Evolutionary conservation across 2,888 invertebrate species (phyloP), one percentile per base, ranked within the genome.

Genomic region (Odontocerum albicorne): DNA sequence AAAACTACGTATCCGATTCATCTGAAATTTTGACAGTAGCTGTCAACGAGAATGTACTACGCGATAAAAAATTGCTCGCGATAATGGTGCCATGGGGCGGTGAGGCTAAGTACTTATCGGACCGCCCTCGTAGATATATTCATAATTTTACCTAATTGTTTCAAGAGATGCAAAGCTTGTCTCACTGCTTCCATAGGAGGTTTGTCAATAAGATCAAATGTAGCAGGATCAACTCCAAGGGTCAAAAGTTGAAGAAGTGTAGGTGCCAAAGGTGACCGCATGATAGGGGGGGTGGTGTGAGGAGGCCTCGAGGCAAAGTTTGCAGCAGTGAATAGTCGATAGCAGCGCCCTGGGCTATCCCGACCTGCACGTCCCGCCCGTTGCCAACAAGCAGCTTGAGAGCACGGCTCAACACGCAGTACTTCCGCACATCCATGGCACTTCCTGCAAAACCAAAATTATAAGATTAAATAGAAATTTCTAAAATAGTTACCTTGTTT

Each of bases 361-460:
- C 97, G 83, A 15, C 96, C 96, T 8, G 96, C 95, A 62, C 97
- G 81, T 0, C 97, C 97, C 8, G 92, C 86, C 62, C 97, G 80
- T 75, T 97, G 97, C 87, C 90, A 89, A 8, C 92, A 90, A 72
- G 96, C 96, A 22, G 96, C 94, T 72, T 92, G 90, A 15, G 96
- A 92, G 64, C 94, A 86, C 64, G 84, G 78, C 59, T 88, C 85
- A 22, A 95, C 88, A 66, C 86, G 85, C 55, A 97, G 74, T 19
- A 90, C 75, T 71, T 96, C 95, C 60, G 96, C 79, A 3, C 94
- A 92, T 16, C 90, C 91, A 16, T 79, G 75, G 0, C 90, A 84
- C 4, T 87, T 83, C 67, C 89, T 85, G 58, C 4, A 38, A 31
- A 15, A 40, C 8, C 6, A 27, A n/a, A n/a, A n/a, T n/a, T n/a